phyloP scores from a whole-genome alignment of 2,888 invertebrate species.

The Tubiluchus corallicola region DNA sequence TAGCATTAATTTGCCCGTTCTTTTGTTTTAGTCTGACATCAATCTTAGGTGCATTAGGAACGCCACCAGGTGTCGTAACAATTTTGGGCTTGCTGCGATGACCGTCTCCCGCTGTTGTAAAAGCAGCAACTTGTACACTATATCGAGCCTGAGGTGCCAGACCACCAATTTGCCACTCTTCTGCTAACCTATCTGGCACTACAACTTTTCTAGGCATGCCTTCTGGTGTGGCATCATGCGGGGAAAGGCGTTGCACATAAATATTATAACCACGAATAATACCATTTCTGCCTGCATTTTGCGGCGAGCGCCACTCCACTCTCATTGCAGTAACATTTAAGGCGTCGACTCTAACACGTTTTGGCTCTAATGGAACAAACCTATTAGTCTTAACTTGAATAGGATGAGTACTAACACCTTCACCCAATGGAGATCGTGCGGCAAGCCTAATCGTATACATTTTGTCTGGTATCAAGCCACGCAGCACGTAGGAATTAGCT shows the following conservation, averaged over 20 bases:
- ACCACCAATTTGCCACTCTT: too few species aligned
- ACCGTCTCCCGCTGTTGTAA: conserved; percentile 92
- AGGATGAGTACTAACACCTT: conserved; percentile 84
- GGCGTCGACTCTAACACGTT: conserved; percentile 66
- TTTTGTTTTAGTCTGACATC: conserved; percentile 52
- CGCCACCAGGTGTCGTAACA: conserved; percentile 79
- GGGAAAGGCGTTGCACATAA: conserved; percentile 32
- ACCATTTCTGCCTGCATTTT: conserved; percentile 75
- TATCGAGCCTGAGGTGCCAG: conserved; percentile 90
- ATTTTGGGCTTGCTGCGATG: conserved; percentile 66
- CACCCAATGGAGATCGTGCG: conserved; percentile 75
- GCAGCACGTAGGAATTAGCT: conserved; percentile 47
- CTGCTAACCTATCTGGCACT: too few species aligned
- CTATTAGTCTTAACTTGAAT: conserved; percentile 86
- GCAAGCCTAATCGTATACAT: conserved; percentile 92
- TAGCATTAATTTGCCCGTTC: conserved; percentile 68
- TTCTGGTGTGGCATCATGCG: neutral
- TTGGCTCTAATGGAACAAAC: conserved; percentile 95
- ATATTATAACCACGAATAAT: conserved; percentile 93
- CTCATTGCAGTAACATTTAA: conserved; percentile 90
- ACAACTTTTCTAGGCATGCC: too few species aligned
- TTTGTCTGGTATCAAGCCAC: conserved; percentile 82
- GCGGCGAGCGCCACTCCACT: conserved; percentile 85
- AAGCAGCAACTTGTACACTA: conserved; percentile 78
- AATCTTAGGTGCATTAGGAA: conserved; percentile 32